These are phyloP conservation scores for Dipodomys ordii DNA, from an alignment of 2,113 vertebrate species.

Conservation along the genomic window DNA sequence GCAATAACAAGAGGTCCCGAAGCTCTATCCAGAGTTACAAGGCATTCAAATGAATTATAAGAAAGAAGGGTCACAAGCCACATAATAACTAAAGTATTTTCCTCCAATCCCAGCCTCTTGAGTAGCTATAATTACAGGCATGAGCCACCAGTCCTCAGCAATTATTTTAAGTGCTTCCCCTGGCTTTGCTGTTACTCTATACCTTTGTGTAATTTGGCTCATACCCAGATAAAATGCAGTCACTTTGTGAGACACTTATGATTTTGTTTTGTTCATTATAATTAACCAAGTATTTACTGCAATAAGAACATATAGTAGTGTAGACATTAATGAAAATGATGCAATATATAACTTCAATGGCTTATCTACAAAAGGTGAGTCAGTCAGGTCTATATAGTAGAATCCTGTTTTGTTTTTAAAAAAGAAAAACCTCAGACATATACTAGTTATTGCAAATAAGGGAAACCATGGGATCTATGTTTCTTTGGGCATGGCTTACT, in stretches of 20 bases:
- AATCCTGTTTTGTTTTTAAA: too few relatives aligned
- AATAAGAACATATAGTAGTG: not conserved
- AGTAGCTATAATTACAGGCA: too few relatives aligned
- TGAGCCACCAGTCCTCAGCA: too few relatives aligned
- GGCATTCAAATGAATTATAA: conserved; percentile 45
- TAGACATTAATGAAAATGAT: not conserved
- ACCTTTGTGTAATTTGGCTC: not conserved
- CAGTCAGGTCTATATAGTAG: too few relatives aligned
- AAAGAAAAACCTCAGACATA: too few relatives aligned
- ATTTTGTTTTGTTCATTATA: conserved; percentile 13
- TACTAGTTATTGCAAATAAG: too few relatives aligned
- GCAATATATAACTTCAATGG: not conserved
- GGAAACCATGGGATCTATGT: too few relatives aligned
- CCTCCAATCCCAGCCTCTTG: too few relatives aligned
- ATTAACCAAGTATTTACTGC: conserved; percentile 10
- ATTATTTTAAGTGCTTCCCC: not conserved
- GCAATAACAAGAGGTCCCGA: conserved; percentile 15
- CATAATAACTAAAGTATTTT: conserved; percentile 22
- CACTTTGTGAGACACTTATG: not conserved
- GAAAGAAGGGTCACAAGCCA: not conserved
- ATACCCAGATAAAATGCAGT: not conserved
- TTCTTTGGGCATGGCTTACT: too few relatives aligned
- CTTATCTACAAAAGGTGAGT: not conserved
- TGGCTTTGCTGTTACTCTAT: not conserved
- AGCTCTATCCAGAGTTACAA: conserved; percentile 19